Conservation (phyloP, 2,888 invertebrate genomes). For the Oxytorus armatus region DNA sequence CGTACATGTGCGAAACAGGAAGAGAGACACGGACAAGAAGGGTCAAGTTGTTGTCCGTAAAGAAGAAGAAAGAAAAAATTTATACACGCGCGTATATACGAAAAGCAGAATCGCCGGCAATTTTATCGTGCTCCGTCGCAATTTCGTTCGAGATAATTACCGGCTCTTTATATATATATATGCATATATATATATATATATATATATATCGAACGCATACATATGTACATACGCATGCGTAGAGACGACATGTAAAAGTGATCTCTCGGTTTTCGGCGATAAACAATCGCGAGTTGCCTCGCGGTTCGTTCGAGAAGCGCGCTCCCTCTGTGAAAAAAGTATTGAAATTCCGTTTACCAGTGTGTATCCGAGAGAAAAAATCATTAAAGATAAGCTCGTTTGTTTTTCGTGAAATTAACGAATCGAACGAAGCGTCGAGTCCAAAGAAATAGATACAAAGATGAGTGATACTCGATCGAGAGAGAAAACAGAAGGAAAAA, state of each 20-base stretch:
- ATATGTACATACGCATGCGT: neutral
- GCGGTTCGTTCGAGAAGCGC: too few relatives aligned
- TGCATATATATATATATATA: constrained; percentile 1
- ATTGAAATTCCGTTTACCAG: too few relatives aligned
- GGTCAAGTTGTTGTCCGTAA: constrained; percentile 44
- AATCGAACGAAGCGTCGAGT: neutral
- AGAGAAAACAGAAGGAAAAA: constrained; percentile 4
- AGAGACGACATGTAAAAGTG: constrained; percentile 6
- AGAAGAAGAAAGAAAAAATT: neutral
- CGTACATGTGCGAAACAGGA: constrained; percentile 20
- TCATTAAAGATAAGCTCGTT: too few relatives aligned
- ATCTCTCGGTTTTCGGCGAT: constrained; percentile 24
- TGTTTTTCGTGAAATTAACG: constrained; percentile 6
- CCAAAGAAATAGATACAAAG: neutral
- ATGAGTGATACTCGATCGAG: neutral
- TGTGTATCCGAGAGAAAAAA: too few relatives aligned
- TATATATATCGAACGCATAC: neutral
- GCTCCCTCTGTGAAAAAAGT: too few relatives aligned
- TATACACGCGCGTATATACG: neutral
- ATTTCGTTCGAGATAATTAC: constrained; percentile 49
- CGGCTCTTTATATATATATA: constrained; percentile 7
- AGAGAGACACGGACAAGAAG: constrained; percentile 38
- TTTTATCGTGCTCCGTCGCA: constrained; percentile 51
- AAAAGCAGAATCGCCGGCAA: constrained; percentile 35
- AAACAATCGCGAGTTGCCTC: too few relatives aligned